Conservation (phyloP, 2,113 vertebrate species). For the Tylochromis polylepis region DNA sequence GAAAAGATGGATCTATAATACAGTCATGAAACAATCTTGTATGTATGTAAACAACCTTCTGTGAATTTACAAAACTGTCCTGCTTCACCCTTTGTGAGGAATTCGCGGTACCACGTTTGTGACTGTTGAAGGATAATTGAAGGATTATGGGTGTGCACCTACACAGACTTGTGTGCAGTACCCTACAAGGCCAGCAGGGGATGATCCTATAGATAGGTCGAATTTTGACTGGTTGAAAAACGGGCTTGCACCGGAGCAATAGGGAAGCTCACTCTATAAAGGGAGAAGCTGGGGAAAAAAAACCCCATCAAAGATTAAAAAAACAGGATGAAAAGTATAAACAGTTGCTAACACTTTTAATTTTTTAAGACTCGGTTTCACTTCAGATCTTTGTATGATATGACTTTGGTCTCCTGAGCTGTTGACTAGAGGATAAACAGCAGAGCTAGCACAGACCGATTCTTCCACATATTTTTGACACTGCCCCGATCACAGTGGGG, state of each 20-base stretch:
- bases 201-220: background rate
- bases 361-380: background rate
- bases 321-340: background rate
- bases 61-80: background rate
- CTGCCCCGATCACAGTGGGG: background rate
- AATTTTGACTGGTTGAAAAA: background rate
- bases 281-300: background rate
- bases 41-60: background rate
- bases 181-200: background rate
- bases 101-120: fast-evolving
- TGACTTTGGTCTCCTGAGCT: background rate
- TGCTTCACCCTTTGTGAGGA: background rate
- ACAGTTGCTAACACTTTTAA: background rate
- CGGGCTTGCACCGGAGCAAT: background rate
- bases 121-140: background rate
- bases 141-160: background rate
- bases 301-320: background rate
- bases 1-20: background rate
- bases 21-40: background rate
- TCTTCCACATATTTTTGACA: background rate
- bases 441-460: background rate
- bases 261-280: background rate
- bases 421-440: background rate
- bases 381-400: background rate
- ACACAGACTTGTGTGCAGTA: background rate